phyloP scores from a whole-genome alignment of 2,797 vertebrate genomes.

The Chanos chanos region DNA sequence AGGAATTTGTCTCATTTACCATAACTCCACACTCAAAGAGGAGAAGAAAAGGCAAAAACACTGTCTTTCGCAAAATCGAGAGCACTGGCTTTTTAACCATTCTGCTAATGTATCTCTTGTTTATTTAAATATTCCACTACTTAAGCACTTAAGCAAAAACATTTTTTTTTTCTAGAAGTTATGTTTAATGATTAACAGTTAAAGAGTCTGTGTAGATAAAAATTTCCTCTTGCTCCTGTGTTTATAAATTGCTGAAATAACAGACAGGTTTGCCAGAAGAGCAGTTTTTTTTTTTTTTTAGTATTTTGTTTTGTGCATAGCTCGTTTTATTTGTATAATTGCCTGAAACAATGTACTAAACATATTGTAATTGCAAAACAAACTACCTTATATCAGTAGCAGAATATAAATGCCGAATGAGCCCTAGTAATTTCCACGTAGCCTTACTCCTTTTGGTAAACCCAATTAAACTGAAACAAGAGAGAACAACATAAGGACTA shows the following conservation, averaged over 20 bases:
- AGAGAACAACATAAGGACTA: constrained; percentile 33
- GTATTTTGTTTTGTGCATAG: constrained; percentile 26
- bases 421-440: constrained; percentile 14
- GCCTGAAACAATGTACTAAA: constrained; percentile 33
- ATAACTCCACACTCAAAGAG: background rate
- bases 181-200: background rate
- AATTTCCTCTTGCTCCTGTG: background rate
- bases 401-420: constrained; percentile 11
- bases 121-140: background rate
- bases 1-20: constrained; percentile 16
- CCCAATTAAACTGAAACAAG: constrained; percentile 32
- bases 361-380: constrained; percentile 21
- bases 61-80: too few species aligned
- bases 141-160: too few species aligned
- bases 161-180: constrained; percentile 4
- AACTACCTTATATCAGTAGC: constrained; percentile 14
- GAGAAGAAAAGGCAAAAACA: background rate
- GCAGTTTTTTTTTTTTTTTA: constrained; percentile 6
- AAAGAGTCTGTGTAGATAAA: background rate
- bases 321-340: constrained; percentile 41
- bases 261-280: background rate
- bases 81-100: background rate
- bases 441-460: constrained; percentile 39
- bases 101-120: background rate
- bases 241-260: too few species aligned